Evolutionary conservation across 35 echinoderm and acorn worm species (phyloP), one percentile per base, ranked within the genome.

Genomic region (Chiridota heheva): DNA sequence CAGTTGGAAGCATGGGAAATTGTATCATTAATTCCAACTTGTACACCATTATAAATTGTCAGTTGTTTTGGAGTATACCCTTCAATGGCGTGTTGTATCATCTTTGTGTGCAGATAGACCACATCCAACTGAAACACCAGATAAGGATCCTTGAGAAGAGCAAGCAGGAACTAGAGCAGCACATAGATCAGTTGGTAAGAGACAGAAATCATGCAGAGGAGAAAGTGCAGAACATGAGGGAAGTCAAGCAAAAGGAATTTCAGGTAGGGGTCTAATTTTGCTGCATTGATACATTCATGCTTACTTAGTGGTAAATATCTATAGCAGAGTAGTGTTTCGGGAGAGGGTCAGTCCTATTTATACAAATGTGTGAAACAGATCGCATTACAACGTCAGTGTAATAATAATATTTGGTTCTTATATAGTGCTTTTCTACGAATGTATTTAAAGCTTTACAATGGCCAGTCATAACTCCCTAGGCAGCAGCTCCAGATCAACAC

Each of bases 171-270:
- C 48, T 96, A 20, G 70, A 87, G 58, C 27, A 82, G 20, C 93
- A 96, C 47, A 62, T 96, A 26, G 93, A 96, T 39, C 65, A 67
- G 34, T 32, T 96, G 22, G 81, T 91, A 4, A 78, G 88, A 69
- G 87, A 96, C 44, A 86, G 77, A 15, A 96, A 86, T 40, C 69
- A 82, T 24, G 36, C 35, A 0, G 44, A 91, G 34, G 81, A 85
- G 24, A 95, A 82, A 49, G 44, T 89, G 2, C 39, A 81, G 25
- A 32, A 65, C 2, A 42, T 84, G 44, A 84, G 81, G 57, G 86
- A 95, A 32, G 86, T 81, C 38, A 88, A 95, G 60, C 81, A 89
- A 40, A 78, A 44, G 56, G 86, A 95, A 63, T 95, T 89, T 76
- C 86, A 89, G 86, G 91, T 95, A 60, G 81, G 36, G 34, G 3